Evolutionary conservation across 2,888 invertebrate species (phyloP), one percentile per base, ranked within the genome.

Genomic region (Hydrotaea diabolus): DNA sequence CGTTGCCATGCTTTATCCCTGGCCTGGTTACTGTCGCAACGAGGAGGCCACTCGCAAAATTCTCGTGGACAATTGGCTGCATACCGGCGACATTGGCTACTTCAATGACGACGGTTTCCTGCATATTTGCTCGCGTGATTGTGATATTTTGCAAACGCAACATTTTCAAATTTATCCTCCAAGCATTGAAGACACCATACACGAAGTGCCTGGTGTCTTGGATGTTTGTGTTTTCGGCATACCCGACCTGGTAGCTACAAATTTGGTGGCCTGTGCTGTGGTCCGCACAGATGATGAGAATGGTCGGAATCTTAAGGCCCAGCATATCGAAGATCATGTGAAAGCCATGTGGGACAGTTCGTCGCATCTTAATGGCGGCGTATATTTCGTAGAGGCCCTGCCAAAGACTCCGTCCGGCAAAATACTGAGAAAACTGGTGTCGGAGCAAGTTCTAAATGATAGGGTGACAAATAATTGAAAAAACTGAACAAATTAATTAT

Each of bases 391-490:
- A 0, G 80, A 88, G 0, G 71, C 85, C 0, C 72, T 92, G 17
- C 92, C 92, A 9, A 90, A 90, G 81, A 92, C 92, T 0, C 83
- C 88, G 8, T 90, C 91, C 15, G 92, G 90, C n/a, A 92, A 92
- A 76, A 78, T 91, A 17, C 88, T 88, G 26, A 85, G 91, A 2
- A 80, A 85, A 3, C 89, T 89, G 79, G 87, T 92, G 5, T 79
- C 86, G 8, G 82, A 81, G 1, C 21, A 87, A 0, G 53, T 85
- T 2, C 21, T 69, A 17, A 2, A 66, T 13, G 21, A 43, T 3
- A 64, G 19, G 21, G 21, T 4, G 7, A 31, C 7, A 7, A 31
- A 31, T 31, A 9, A 39, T 8, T 8, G 3, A 39, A 39, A 39
- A 8, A 9, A 39, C 3, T 3, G 3, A 39, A 8, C 9, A 39